phyloP scores from a whole-genome alignment of 2,113 vertebrate genomes.

The Ailurus styani region DNA sequence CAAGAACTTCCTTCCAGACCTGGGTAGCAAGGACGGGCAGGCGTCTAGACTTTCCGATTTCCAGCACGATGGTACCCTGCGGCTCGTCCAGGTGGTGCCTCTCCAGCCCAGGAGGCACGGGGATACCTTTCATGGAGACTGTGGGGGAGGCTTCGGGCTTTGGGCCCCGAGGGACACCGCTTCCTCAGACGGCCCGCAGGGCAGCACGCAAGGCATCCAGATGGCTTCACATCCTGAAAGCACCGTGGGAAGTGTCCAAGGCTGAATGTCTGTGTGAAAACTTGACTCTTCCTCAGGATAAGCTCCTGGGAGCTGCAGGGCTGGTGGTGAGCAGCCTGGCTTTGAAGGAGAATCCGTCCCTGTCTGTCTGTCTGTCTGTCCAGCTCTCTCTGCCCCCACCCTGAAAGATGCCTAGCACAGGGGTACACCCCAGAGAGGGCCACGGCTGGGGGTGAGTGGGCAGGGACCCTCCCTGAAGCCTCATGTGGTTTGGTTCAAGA shows the following conservation, averaged over 20 bases:
- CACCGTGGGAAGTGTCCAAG: accelerated
- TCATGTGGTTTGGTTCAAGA: neutral
- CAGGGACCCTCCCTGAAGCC: neutral
- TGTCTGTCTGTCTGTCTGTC: accelerated
- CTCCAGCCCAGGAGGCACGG: accelerated
- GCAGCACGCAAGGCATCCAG: accelerated
- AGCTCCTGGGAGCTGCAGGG: accelerated
- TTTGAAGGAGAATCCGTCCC: accelerated
- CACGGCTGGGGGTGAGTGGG: accelerated
- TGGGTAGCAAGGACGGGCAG: accelerated
- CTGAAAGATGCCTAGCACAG: accelerated
- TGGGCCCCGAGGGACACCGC: accelerated
- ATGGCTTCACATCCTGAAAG: accelerated
- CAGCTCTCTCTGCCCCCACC: accelerated
- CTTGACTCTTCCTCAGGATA: accelerated
- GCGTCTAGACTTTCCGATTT: too few species aligned
- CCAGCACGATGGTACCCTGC: accelerated
- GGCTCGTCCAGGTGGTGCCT: accelerated
- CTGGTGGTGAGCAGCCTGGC: accelerated
- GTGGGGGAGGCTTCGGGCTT: accelerated
- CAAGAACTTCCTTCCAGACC: neutral
- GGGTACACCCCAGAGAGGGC: neutral
- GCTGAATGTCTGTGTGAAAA: accelerated
- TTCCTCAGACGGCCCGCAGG: accelerated
- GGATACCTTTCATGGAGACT: neutral